These are phyloP conservation scores for Eudemis profundana DNA, from an alignment of 2,888 invertebrate genomes.

Conservation along the genomic window DNA sequence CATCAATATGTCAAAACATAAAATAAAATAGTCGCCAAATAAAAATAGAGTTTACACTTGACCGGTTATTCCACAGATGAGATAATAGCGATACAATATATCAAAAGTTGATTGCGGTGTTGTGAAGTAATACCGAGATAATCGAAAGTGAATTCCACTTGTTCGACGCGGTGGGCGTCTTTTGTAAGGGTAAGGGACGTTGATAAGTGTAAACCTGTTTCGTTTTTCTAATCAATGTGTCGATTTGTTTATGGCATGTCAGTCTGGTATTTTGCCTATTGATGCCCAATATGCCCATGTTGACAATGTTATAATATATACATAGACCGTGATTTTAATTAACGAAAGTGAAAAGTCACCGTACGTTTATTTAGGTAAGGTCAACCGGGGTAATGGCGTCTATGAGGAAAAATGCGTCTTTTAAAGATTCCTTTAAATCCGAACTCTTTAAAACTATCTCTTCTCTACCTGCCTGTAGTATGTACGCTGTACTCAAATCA, in stretches of 20 bases:
- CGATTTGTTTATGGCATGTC: constrained; percentile 17
- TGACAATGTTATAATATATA: background rate
- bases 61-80: constrained; percentile 12
- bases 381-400: too few relatives aligned
- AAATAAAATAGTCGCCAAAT: background rate
- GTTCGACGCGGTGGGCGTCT: constrained; percentile 51
- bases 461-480: too few relatives aligned
- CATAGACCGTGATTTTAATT: too few relatives aligned
- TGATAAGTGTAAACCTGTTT: constrained; percentile 46
- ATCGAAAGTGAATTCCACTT: constrained; percentile 54
- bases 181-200: constrained; percentile 34
- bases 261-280: background rate
- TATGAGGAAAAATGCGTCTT: too few relatives aligned
- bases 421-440: too few relatives aligned
- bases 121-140: constrained; percentile 46
- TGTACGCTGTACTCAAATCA: too few relatives aligned
- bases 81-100: constrained; percentile 45
- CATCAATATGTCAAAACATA: too few relatives aligned
- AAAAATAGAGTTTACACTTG: constrained; percentile 30
- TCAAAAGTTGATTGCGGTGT: constrained; percentile 47
- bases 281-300: background rate
- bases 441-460: too few relatives aligned
- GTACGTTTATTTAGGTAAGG: too few relatives aligned
- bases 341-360: background rate
- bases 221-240: constrained; percentile 28